These are phyloP conservation scores for Rhinophrynus dorsalis DNA, from an alignment of 2,797 vertebrate species.

Conservation along the genomic window DNA sequence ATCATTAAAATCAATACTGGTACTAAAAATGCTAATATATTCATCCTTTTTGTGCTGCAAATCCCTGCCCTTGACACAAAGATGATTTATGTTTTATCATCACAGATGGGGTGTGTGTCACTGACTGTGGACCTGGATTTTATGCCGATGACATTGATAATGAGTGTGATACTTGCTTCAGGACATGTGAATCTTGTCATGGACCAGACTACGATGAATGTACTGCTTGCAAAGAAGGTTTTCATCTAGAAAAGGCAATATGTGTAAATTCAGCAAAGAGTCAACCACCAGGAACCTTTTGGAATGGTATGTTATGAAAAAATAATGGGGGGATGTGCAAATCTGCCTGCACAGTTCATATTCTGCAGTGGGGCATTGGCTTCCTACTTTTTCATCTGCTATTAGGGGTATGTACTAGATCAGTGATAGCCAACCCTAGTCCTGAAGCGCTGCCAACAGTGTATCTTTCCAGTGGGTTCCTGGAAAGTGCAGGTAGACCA, in stretches of 20 bases:
- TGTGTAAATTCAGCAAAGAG: slow-evolving; percentile 60
- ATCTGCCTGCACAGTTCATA: too few relatives aligned
- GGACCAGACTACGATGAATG: slow-evolving; percentile 74
- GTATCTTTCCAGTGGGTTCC: too few relatives aligned
- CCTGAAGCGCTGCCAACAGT: too few relatives aligned
- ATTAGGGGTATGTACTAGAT: too few relatives aligned
- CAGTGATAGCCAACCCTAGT: too few relatives aligned
- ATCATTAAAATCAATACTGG: not conserved
- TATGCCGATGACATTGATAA: slow-evolving; percentile 67
- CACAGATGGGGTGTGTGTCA: slow-evolving; percentile 78
- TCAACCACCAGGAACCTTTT: slow-evolving; percentile 39
- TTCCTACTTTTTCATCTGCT: too few relatives aligned
- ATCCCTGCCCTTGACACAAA: not conserved
- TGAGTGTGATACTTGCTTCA: slow-evolving; percentile 81
- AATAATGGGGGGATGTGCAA: too few relatives aligned
- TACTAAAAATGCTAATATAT: not conserved
- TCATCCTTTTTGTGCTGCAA: not conserved
- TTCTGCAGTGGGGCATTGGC: too few relatives aligned
- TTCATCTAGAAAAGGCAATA: slow-evolving; percentile 59
- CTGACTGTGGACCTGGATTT: slow-evolving; percentile 74
- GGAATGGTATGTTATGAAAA: slow-evolving; percentile 59
- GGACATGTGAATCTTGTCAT: slow-evolving; percentile 72
- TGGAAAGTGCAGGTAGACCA: too few relatives aligned
- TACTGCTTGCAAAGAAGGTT: slow-evolving; percentile 66
- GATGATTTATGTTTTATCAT: slow-evolving; percentile 31